A percentile compares a stretch with the other conserved stretches of the same genome.
Conservation (phyloP, 2,888 invertebrate species). For the Lucinisca nassula region DNA sequence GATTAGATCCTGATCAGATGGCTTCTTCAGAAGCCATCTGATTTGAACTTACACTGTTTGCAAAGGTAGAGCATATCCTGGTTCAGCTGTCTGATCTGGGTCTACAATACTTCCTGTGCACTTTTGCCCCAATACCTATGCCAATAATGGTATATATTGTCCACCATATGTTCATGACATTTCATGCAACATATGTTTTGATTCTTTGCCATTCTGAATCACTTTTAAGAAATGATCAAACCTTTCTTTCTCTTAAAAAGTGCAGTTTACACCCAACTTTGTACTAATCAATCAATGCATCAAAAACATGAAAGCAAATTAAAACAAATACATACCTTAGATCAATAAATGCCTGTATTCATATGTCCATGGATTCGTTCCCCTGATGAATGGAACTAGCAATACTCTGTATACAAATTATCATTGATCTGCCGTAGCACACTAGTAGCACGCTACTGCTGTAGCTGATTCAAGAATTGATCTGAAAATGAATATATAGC, state of each 20-base stretch:
- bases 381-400: neutral
- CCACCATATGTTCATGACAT: no score
- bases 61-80: no score
- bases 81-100: no score
- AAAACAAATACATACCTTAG: neutral
- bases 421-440: neutral
- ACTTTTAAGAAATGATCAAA: neutral
- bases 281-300: neutral
- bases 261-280: neutral
- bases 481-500: no score
- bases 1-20: no score
- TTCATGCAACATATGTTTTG: neutral
- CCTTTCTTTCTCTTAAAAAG: neutral
- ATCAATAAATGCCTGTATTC: neutral
- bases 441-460: neutral
- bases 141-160: no score
- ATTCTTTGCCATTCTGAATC: neutral
- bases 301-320: neutral
- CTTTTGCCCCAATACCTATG: no score
- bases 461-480: conserved; percentile 15
- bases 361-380: neutral
- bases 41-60: no score
- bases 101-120: no score
- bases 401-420: neutral
- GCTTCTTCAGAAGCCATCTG: no score